Evolutionary conservation across 1,140 invertebrate species (phyloP), one percentile per base, ranked within the genome.

Genomic region (Papilio helenus): DNA sequence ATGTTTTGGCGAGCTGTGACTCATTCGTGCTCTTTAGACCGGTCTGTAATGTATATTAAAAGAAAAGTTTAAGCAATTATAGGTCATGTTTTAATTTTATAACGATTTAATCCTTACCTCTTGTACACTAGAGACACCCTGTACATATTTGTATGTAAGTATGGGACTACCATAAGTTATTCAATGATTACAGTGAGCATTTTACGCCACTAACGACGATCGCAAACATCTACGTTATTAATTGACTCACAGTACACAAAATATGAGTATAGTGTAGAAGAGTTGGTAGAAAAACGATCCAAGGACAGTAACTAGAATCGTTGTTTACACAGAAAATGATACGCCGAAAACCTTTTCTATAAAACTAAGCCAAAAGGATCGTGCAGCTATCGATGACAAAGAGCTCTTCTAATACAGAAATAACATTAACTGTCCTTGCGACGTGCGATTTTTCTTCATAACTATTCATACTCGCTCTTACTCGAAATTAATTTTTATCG

Each of bases 241-340:
- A 55, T 55, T 51, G 16, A 51, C 16, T 18, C 49, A n/a, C n/a
- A 20, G 18, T n/a, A 8, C 5, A 18, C 18, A n/a, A 18, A 55
- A 55, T 55, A n/a, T 8, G 5, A 46, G 44, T 2, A 16, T 51
- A 51, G 49, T 55, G 18, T 55, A 55, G 23, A 12, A 12, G 9
- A 14, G 4, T 14, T 61, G 1, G 58, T 61, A 61, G 58, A 26
- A 61, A 23, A 61, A 61, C 58, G 10, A 14, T 61, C 23, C 58
- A 61, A 61, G 9, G 18, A 14, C 23, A 61, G 58, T 26, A 61
- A 61, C 20, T 26, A 26, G 58, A 26, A 12, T 61, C 58, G 58
- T 61, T 61, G 58, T 61, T 61, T 61, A 61, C 10, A 61, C 9
- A 61, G 58, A 61, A 61, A 26, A 61, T 61, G 12, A 61, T 61